Percentiles rank a stretch among this genome's conserved stretches.
Evolutionary conservation across 1,140 invertebrate species (phyloP).

Genomic region (Pachyrhynchus sulphureomaculatus): DNA sequence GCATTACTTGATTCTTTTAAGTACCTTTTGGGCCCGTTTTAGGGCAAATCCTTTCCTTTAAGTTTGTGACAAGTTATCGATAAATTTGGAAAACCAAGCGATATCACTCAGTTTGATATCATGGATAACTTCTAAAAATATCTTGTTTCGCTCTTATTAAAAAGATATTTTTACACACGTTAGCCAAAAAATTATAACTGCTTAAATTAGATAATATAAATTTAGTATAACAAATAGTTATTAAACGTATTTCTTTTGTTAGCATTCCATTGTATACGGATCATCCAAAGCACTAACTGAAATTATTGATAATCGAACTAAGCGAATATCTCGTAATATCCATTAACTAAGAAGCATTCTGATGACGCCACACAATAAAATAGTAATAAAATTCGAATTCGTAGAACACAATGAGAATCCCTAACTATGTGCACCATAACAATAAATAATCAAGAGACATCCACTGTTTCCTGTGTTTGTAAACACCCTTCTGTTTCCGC

Average conservation of each 20-base stretch:
- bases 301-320: constrained; percentile 15
- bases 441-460: constrained; percentile 33
- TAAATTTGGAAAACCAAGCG: too few species aligned
- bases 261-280: background rate
- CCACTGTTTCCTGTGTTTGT: constrained; percentile 25
- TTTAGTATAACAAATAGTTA: too few species aligned
- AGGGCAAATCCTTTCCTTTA: too few species aligned
- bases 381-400: constrained; percentile 28
- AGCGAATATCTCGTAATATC: constrained; percentile 15
- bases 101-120: too few species aligned
- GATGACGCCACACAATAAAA: constrained; percentile 21
- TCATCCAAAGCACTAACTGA: background rate
- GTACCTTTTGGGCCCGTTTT: too few species aligned
- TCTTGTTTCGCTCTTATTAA: too few species aligned
- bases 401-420: constrained; percentile 29
- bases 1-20: too few species aligned
- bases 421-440: constrained; percentile 24
- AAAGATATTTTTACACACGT: too few species aligned
- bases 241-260: background rate
- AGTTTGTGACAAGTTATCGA: too few species aligned
- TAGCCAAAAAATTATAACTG: too few species aligned
- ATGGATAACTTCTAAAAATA: too few species aligned
- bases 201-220: too few species aligned
- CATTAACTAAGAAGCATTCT: constrained; percentile 21
- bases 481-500: constrained; percentile 21